These are phyloP conservation scores for Odontomyia ornata DNA, from an alignment of 2,888 invertebrate genomes.

Conservation along the genomic window DNA sequence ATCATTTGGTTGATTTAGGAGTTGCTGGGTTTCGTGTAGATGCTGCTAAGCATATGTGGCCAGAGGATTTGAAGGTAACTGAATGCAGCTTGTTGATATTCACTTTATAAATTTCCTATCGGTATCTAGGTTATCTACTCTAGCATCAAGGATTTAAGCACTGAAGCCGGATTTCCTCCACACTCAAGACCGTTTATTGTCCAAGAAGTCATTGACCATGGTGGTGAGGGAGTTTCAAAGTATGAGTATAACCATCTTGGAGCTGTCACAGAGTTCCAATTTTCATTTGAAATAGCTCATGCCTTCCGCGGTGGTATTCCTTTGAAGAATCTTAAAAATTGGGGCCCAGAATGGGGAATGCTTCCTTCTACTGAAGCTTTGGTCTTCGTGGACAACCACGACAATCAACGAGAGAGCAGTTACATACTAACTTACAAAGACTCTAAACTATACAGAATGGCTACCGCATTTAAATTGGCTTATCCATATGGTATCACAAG, in stretches of 20 bases:
- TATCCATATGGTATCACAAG: slow-evolving; percentile 82
- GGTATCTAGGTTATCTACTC: slow-evolving; percentile 69
- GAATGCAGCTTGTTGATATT: too few species aligned
- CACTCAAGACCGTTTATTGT: slow-evolving; percentile 74
- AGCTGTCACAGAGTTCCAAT: slow-evolving; percentile 81
- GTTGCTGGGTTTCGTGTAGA: slow-evolving; percentile 87
- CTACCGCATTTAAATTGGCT: slow-evolving; percentile 87
- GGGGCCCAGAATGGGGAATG: slow-evolving; percentile 75
- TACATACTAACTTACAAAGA: slow-evolving; percentile 76
- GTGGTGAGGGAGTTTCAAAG: slow-evolving; percentile 63
- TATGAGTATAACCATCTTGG: slow-evolving; percentile 67
- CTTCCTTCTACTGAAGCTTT: slow-evolving; percentile 70
- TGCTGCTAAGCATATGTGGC: slow-evolving; percentile 82
- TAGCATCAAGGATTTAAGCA: slow-evolving; percentile 71
- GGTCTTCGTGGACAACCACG: slow-evolving; percentile 90
- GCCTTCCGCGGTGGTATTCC: slow-evolving; percentile 70
- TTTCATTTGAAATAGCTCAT: slow-evolving; percentile 64
- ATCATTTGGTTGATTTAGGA: slow-evolving; percentile 68
- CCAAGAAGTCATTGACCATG: slow-evolving; percentile 82
- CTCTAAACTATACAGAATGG: slow-evolving; percentile 76
- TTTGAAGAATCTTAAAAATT: slow-evolving; percentile 72
- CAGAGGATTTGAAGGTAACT: slow-evolving; percentile 70
- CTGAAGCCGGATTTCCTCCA: slow-evolving; percentile 70
- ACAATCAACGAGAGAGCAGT: slow-evolving; percentile 77
- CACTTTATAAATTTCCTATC: background rate